phyloP scores from a whole-genome alignment of 2,888 invertebrate genomes.

The Ceramica pisi region DNA sequence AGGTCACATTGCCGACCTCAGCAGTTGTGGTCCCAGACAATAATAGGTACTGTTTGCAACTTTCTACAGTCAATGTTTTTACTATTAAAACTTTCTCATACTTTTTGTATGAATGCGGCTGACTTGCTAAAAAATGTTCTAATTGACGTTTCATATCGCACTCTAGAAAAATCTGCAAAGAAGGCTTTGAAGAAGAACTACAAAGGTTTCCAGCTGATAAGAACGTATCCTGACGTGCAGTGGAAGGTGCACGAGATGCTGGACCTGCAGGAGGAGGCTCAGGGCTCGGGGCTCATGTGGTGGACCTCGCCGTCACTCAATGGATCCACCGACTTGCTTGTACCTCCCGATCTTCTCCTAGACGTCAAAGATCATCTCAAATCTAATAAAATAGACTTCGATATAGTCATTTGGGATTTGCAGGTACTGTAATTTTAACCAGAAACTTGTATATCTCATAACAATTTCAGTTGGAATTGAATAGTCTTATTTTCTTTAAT shows the following conservation, averaged over 20 bases:
- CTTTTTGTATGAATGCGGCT: slow-evolving; percentile 25
- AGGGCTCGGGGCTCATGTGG: slow-evolving; percentile 89
- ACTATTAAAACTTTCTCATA: slow-evolving; percentile 47
- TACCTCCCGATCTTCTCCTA: slow-evolving; percentile 92
- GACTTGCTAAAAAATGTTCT: slow-evolving; percentile 30
- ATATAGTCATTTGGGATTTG: slow-evolving; percentile 93
- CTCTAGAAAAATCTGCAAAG: slow-evolving; percentile 79
- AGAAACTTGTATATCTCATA: neutral
- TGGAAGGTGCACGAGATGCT: slow-evolving; percentile 87
- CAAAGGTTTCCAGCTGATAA: slow-evolving; percentile 90
- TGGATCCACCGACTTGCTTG: slow-evolving; percentile 93
- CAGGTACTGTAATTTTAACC: slow-evolving; percentile 86
- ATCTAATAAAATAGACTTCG: slow-evolving; percentile 91
- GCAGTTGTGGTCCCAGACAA: slow-evolving; percentile 6
- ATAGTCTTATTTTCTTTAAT: slow-evolving; percentile 37
- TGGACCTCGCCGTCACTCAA: slow-evolving; percentile 88
- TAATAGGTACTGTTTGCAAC: slow-evolving; percentile 63
- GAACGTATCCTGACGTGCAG: slow-evolving; percentile 82
- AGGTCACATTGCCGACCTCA: slow-evolving; percentile 16
- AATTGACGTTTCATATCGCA: slow-evolving; percentile 37
- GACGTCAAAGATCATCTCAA: slow-evolving; percentile 91
- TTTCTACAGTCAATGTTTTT: slow-evolving; percentile 66
- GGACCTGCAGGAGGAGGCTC: slow-evolving; percentile 87
- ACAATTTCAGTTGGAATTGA: neutral
- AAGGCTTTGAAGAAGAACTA: slow-evolving; percentile 87